Conservation (phyloP, 64 coral and sea anemone genomes). For the Acropora tenuis region DNA sequence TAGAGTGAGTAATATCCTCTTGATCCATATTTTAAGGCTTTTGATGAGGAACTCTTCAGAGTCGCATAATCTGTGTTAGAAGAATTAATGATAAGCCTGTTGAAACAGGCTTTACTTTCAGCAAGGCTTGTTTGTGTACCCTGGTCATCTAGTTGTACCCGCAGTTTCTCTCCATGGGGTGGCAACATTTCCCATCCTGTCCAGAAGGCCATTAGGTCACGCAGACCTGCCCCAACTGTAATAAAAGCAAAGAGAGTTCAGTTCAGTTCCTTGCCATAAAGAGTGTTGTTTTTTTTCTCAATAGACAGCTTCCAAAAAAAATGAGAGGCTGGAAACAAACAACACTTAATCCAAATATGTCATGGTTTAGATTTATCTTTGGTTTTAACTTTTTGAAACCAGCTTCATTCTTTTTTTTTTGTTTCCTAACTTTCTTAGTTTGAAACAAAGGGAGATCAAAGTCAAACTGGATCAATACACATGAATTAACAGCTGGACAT, state of each 20-base stretch:
- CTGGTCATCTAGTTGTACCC: constrained; percentile 16
- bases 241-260: constrained; percentile 1
- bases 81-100: constrained; percentile 19
- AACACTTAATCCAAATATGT: not conserved
- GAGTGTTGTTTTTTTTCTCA: not conserved
- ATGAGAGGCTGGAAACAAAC: not conserved
- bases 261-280: not conserved
- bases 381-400: not conserved
- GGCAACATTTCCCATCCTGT: constrained; percentile 21
- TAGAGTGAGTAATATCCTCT: constrained; percentile 10
- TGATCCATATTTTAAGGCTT: constrained; percentile 24
- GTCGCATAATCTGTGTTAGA: not conserved
- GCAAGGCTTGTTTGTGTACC: constrained; percentile 5
- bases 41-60: not conserved
- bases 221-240: constrained; percentile 18
- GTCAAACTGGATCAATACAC: not conserved
- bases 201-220: constrained; percentile 14
- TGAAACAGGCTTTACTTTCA: constrained; percentile 31
- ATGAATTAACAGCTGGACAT: not conserved
- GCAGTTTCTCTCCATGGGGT: constrained; percentile 13
- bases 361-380: not conserved
- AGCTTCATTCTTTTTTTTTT: not conserved
- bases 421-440: not conserved
- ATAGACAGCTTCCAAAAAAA: not conserved
- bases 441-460: not conserved